Evolutionary conservation across 2,113 vertebrate genomes (phyloP), one percentile per base, ranked within the genome.

Genomic region (Empidonax traillii): DNA sequence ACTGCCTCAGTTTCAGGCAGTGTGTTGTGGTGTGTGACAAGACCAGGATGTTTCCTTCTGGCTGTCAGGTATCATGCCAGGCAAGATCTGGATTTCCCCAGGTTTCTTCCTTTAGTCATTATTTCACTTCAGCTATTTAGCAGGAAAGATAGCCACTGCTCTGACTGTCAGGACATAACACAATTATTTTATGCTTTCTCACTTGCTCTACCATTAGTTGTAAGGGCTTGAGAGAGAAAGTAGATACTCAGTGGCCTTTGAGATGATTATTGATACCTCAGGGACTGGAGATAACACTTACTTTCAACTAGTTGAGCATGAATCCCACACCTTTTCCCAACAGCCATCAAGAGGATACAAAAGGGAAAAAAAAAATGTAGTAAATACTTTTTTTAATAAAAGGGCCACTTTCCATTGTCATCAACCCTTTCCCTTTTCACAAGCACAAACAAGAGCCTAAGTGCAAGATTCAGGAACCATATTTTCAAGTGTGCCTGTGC

Each of bases 101-200:
- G 5, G 39, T 89, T 96, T 95, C 85, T 73, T 94, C 66, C 63
- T 90, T 75, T 89, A 90, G 51, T 68, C 55, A 89, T 94, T 87
- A 92, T 89, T 95, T 91, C 47, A 55, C 37, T 85, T 89, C 67
- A 92, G 39, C 76, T 96, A 55, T 80, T 95, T 96, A 63, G 23
- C 58, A 90, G 58, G n/a, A 96, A 94, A 86, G 53, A 69, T 37
- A 96, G 24, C 17, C 46, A 68, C 59, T 47, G 39, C 14, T 59
- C 65, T 94, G 83, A 68, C 46, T 89, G 49, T 74, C 66, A 82
- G 46, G 52, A 23, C 25, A 33, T 65, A 78, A 39, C 27, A 86
- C 17, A 15, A 22, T 33, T 46, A 52, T 30, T 23, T 16, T 41
- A 10, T 82, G 14, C 9, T 63, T 28, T 72, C n/a, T 67, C 55